A percentile compares a stretch with the other conserved stretches of the same genome.
Conservation (phyloP, 2,113 vertebrate species). For the Pterophyllum scalare region DNA sequence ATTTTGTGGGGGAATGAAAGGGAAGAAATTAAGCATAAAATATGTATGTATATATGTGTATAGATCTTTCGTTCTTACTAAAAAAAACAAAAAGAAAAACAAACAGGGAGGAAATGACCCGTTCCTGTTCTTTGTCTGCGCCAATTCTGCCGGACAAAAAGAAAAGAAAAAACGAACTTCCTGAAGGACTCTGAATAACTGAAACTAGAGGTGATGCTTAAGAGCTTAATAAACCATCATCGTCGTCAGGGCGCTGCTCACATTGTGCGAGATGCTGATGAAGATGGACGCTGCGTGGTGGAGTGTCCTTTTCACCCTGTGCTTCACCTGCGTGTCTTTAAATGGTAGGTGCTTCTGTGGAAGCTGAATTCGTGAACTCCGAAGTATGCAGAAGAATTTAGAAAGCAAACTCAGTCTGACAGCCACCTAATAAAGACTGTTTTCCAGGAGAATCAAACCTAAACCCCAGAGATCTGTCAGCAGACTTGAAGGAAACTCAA, state of each 20-base stretch:
- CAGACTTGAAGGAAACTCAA: not conserved
- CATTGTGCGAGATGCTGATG: not conserved
- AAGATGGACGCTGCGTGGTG: conserved; percentile 1
- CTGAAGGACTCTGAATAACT: not conserved
- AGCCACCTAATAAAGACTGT: not conserved
- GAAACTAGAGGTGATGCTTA: conserved; percentile 12
- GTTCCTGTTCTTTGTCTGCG: not conserved
- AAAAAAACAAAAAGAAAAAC: too few species aligned
- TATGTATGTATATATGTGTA: too few species aligned
- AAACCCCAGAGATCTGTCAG: not conserved
- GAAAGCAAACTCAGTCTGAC: not conserved
- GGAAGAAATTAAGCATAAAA: too few species aligned
- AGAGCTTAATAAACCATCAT: not conserved
- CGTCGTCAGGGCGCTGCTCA: not conserved
- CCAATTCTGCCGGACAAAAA: not conserved
- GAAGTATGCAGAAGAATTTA: not conserved
- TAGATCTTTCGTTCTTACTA: too few species aligned
- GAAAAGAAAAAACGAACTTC: too few species aligned
- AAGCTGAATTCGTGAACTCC: not conserved
- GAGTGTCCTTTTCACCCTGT: conserved; percentile 23
- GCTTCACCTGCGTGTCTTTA: conserved; percentile 17
- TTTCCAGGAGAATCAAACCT: not conserved
- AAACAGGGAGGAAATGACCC: too few species aligned
- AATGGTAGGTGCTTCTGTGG: conserved; percentile 54
- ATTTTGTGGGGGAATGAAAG: too few species aligned